These are phyloP conservation scores for Nibea coibor DNA, from an alignment of 2,113 vertebrate genomes.

Conservation along the genomic window DNA sequence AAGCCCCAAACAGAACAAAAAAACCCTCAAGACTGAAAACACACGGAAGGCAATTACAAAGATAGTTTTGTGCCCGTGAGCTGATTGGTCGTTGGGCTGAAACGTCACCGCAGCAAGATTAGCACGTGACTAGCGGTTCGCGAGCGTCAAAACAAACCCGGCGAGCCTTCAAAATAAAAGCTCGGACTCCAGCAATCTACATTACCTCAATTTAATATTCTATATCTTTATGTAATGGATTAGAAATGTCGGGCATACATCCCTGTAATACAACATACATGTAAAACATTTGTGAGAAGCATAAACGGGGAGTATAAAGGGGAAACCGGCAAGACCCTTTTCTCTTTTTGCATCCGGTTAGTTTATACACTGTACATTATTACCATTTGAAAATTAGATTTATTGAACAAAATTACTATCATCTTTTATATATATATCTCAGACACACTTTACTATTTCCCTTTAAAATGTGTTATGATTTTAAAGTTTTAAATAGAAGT, in stretches of 20 bases:
- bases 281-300: background rate
- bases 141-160: background rate
- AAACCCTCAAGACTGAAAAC: background rate
- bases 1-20: background rate
- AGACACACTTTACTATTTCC: background rate
- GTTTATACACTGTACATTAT: background rate
- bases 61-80: accelerated
- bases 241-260: background rate
- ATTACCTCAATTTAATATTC: background rate
- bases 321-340: background rate
- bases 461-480: background rate
- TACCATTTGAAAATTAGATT: too few relatives aligned
- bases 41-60: slow-evolving; percentile 35
- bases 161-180: slow-evolving; percentile 5
- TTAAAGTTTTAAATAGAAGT: background rate
- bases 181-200: too few relatives aligned
- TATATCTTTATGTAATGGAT: too few relatives aligned
- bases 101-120: slow-evolving; percentile 4
- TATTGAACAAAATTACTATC: background rate
- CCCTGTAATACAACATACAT: background rate
- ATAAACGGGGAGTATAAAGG: background rate
- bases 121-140: slow-evolving; percentile 12
- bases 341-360: background rate
- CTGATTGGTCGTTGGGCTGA: slow-evolving; percentile 41
- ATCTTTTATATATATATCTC: background rate